Evolutionary conservation across 2,113 vertebrate species (phyloP).

Genomic region (Nycticryphes semicollaris): DNA sequence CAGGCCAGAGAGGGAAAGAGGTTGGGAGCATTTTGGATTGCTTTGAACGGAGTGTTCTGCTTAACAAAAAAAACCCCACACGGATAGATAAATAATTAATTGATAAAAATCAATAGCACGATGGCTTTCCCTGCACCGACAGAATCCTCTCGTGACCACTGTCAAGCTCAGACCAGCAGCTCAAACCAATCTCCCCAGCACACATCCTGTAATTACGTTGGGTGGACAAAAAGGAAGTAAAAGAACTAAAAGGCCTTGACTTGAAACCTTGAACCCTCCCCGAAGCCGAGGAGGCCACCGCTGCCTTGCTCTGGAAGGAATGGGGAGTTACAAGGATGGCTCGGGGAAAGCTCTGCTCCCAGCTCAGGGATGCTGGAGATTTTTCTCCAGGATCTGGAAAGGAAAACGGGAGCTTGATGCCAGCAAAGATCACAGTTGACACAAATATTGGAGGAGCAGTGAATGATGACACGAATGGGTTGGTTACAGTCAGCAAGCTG

Average conservation of each 20-base stretch:
- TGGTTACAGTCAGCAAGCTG: neutral
- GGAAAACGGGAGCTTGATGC: neutral
- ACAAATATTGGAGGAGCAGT: neutral
- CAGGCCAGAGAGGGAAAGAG: neutral
- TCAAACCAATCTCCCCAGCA: neutral
- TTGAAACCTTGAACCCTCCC: neutral
- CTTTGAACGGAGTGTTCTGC: neutral
- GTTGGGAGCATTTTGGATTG: neutral
- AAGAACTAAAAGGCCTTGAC: neutral
- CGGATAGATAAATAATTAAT: no score
- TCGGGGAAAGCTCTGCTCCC: neutral
- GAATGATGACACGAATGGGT: neutral
- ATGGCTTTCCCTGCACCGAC: neutral
- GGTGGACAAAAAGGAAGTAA: neutral
- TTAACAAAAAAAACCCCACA: neutral
- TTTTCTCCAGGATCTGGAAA: neutral
- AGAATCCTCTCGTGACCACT: slow-evolving; percentile 6
- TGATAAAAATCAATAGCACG: neutral
- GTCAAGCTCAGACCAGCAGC: slow-evolving; percentile 3
- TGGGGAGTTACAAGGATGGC: accelerated
- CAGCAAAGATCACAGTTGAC: neutral
- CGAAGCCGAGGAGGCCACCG: accelerated
- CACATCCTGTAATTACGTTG: neutral
- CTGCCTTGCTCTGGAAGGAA: neutral
- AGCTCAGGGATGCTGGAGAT: neutral